Conservation (phyloP, 2,797 vertebrate genomes). For the Etheostoma nigrum region DNA sequence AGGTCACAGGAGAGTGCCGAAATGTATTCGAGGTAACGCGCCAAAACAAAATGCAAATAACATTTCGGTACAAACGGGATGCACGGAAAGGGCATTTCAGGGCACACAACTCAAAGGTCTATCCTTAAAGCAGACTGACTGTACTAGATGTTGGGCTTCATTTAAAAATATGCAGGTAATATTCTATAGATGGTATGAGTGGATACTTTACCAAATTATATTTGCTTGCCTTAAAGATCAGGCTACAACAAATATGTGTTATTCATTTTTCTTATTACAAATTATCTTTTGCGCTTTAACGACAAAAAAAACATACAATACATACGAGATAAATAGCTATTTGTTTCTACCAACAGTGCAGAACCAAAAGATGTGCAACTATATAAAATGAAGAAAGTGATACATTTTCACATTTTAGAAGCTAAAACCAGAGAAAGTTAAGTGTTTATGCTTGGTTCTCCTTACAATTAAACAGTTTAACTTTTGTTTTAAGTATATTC, state of each 20-base stretch:
- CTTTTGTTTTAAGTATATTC: neutral
- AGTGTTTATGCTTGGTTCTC: neutral
- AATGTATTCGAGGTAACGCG: constrained; percentile 18
- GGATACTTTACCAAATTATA: neutral
- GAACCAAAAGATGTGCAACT: neutral
- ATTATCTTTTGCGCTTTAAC: neutral
- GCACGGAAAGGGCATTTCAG: constrained; percentile 15
- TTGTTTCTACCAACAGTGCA: neutral
- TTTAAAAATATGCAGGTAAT: neutral
- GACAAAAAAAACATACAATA: neutral
- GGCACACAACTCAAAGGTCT: constrained; percentile 11
- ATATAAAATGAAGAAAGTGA: neutral
- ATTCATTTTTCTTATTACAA: neutral
- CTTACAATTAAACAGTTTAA: no score
- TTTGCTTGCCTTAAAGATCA: neutral
- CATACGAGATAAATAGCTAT: no score
- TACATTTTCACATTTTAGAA: neutral
- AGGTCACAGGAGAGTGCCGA: constrained; percentile 38
- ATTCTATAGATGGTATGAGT: neutral
- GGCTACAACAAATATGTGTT: neutral
- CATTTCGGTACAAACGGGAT: neutral
- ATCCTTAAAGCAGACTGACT: neutral
- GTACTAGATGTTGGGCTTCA: neutral
- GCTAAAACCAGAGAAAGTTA: neutral
- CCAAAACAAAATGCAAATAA: constrained; percentile 16